phyloP scores from a whole-genome alignment of 2,888 invertebrate species.

The Heliothis peltigera region DNA sequence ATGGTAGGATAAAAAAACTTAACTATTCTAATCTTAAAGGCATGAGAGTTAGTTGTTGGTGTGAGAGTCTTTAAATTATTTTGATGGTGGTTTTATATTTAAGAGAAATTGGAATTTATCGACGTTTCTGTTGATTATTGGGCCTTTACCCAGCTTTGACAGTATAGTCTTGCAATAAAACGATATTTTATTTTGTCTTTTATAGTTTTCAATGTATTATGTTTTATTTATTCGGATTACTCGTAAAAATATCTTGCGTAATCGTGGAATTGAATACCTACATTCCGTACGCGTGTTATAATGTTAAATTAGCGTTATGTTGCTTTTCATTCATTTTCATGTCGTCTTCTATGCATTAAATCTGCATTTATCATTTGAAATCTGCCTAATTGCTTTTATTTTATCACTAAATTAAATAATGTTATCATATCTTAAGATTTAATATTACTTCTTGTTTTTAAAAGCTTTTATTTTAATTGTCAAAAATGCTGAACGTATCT shows the following conservation, averaged over 20 bases:
- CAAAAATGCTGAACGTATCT: neutral
- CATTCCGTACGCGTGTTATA: slow-evolving; percentile 17
- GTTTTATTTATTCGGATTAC: slow-evolving; percentile 23
- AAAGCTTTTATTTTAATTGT: neutral
- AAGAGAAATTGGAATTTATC: slow-evolving; percentile 14
- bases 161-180: neutral
- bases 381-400: neutral
- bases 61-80: slow-evolving; percentile 34
- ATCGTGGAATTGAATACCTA: slow-evolving; percentile 25
- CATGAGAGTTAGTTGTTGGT: slow-evolving; percentile 21
- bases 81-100: slow-evolving; percentile 23
- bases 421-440: neutral
- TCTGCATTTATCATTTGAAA: neutral
- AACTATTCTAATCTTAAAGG: slow-evolving; percentile 17
- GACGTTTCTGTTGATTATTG: neutral
- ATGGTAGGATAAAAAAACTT: slow-evolving; percentile 29
- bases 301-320: neutral
- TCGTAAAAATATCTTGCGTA: neutral
- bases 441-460: neutral
- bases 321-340: slow-evolving; percentile 5
- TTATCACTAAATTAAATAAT: neutral
- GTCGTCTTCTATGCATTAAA: neutral
- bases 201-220: slow-evolving; percentile 34
- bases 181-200: slow-evolving; percentile 3
- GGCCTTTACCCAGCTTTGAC: no score